Conservation (phyloP, 1,140 invertebrate genomes). For the Danaus melanippus region DNA sequence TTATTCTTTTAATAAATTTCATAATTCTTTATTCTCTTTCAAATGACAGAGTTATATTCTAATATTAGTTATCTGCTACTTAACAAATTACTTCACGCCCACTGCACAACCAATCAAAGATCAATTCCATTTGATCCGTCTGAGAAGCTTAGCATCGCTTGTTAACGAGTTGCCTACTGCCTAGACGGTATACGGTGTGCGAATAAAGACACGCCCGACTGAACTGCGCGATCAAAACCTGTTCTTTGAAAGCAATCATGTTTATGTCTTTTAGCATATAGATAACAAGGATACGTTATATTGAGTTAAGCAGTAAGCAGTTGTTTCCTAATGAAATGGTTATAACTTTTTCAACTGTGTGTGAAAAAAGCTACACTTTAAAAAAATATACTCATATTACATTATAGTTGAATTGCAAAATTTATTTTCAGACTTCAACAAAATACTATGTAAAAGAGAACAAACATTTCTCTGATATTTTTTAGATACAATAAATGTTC, state of each 20-base stretch:
- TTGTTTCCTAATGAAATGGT: not conserved
- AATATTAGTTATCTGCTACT: conserved; percentile 17
- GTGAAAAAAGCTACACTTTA: too few species aligned
- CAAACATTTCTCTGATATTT: too few species aligned
- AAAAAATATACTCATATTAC: too few species aligned
- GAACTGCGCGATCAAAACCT: conserved; percentile 36
- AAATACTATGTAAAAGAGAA: too few species aligned
- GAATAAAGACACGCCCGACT: conserved; percentile 28
- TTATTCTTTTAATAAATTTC: not conserved
- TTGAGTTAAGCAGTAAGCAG: not conserved
- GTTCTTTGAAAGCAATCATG: conserved; percentile 38
- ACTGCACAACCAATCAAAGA: conserved; percentile 22
- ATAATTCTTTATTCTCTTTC: conserved; percentile 4
- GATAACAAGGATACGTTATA: conserved; percentile 15
- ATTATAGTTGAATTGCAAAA: too few species aligned
- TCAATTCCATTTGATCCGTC: conserved; percentile 28
- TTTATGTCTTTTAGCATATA: conserved; percentile 30
- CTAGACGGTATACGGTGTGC: conserved; percentile 18
- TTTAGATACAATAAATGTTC: too few species aligned
- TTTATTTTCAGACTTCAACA: too few species aligned
- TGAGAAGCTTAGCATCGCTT: conserved; percentile 21
- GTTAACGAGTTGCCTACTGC: conserved; percentile 21
- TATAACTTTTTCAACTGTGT: too few species aligned
- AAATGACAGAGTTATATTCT: conserved; percentile 2
- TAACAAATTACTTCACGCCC: conserved; percentile 21